These are phyloP conservation scores for Montipora capricornis DNA, from an alignment of 64 coral and sea anemone genomes.

Conservation along the genomic window DNA sequence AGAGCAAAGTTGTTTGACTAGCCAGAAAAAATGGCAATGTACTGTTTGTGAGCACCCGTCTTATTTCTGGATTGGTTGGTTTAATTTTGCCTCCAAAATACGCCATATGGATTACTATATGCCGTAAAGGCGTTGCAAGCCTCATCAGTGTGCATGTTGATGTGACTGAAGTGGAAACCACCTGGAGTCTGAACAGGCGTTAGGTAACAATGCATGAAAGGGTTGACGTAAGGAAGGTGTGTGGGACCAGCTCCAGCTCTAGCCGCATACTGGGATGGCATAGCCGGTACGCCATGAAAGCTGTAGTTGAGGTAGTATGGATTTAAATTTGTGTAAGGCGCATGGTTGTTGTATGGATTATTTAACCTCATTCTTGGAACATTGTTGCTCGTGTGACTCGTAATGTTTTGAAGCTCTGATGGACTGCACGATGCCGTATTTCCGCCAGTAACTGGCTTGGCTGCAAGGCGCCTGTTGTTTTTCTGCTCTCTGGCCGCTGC, in stretches of 20 bases:
- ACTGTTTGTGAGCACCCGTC: neutral
- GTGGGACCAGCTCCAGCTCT: neutral
- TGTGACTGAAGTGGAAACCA: neutral
- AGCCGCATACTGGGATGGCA: neutral
- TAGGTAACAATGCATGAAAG: neutral
- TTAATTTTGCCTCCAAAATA: conserved; percentile 24
- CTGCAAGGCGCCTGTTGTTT: neutral
- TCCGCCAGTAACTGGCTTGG: neutral
- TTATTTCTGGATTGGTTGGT: neutral
- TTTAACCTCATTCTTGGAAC: neutral
- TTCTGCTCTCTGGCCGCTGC: neutral
- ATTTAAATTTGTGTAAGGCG: neutral
- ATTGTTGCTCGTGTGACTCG: neutral
- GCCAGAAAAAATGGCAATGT: neutral
- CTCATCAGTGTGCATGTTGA: neutral
- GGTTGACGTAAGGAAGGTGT: neutral
- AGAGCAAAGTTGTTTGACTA: neutral
- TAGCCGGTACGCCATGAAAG: neutral
- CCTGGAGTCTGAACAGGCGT: neutral
- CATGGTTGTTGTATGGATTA: neutral
- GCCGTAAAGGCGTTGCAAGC: conserved; percentile 30
- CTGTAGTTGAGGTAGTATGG: neutral
- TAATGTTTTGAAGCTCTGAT: neutral
- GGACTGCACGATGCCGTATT: neutral
- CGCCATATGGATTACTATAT: conserved; percentile 31